Evolutionary conservation across 2,113 vertebrate species (phyloP), one percentile per base, ranked within the genome.

Genomic region (Lynx canadensis): DNA sequence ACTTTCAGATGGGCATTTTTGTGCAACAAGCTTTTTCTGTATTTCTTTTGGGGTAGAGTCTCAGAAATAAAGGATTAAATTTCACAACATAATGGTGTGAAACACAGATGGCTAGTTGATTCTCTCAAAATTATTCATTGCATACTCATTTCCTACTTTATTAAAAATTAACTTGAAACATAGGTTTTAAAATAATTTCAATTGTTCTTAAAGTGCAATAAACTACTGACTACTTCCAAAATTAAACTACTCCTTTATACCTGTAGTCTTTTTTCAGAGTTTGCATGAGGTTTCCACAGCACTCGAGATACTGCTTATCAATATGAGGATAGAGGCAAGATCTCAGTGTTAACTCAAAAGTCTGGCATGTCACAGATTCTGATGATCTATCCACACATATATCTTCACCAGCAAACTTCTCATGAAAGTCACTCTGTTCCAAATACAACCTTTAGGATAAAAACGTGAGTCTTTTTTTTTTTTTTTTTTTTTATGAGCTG

Each of bases 301-400:
- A 99, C 95, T 99, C 99, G 19, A 99, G 98, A 97, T 99, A 99
- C n/a, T 99, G 99, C 93, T 98, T 99, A 97, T 99, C 98, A 94
- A 99, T 99, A 97, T 99, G 99, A 0, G 99, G 99, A 96, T 99
- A 99, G 92, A 99, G 99, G 81, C 99, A 99, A 91, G 99, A 99
- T 29, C 99, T 99, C 97, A 99, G 74, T 0, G 99, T 99, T 96
- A 99, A 99, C 97, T 99, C 99, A 12, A 99, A 99, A 1, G 99
- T 99, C 98, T 99, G 99, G 98, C 99, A 99, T 1, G 99, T 99
- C 97, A 99, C 99, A 0, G 99, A 99, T 98, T 99, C 99, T 4
- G 99, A 99, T 0, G 99, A 99, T 74, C 99, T 99, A 93, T 99
- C 99, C 97, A 99, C 99, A 36, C 99, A 99, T 90, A 99, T 98